phyloP scores from a whole-genome alignment of 2,797 vertebrate genomes.

The Molossus alvarezi region DNA sequence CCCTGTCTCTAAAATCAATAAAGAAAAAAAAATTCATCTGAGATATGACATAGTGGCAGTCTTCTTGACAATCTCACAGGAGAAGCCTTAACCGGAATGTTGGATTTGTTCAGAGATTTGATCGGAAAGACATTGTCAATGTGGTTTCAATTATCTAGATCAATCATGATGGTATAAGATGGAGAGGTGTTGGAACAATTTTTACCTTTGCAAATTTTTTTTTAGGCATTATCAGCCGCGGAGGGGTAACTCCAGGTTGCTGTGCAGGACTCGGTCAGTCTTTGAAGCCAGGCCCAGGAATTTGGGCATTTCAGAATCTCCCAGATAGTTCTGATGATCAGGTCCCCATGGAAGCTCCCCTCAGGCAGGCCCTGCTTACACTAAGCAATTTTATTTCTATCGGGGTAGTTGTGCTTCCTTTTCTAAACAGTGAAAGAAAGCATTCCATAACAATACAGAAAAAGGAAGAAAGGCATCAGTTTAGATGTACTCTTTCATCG shows the following conservation, averaged over 20 bases:
- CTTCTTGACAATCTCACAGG: neutral
- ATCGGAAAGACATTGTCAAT: neutral
- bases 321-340: neutral
- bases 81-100: neutral
- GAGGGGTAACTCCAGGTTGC: neutral
- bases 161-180: neutral
- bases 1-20: too few species aligned
- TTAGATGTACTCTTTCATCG: conserved; percentile 28
- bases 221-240: neutral
- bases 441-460: neutral
- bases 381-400: neutral
- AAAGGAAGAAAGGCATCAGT: neutral
- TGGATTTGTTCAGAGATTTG: neutral
- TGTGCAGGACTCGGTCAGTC: neutral
- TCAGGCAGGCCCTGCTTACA: neutral
- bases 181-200: neutral
- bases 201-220: conserved; percentile 15
- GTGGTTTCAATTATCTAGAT: neutral
- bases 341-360: neutral
- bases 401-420: neutral
- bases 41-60: neutral
- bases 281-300: neutral
- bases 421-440: neutral
- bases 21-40: neutral
- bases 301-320: neutral